Evolutionary conservation across 2,113 vertebrate species (phyloP).

Genomic region (Anoura caudifer): DNA sequence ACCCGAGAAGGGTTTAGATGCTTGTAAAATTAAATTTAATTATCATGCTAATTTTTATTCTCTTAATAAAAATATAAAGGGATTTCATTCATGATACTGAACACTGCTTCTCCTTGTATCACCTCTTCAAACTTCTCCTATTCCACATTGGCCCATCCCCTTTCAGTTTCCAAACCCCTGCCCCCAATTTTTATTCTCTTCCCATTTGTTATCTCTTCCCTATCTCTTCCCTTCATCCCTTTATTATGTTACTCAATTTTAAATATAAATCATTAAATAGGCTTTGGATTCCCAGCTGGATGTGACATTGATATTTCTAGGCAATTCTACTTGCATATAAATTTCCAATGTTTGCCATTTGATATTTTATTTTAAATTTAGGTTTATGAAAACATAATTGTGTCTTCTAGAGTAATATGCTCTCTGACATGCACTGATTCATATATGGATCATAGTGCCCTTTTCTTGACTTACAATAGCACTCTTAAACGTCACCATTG

Average conservation of each 20-base stretch:
- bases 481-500: neutral
- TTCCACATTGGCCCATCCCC: fast-evolving
- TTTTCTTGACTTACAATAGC: neutral
- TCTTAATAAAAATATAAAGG: neutral
- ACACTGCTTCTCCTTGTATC: neutral
- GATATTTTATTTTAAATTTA: neutral
- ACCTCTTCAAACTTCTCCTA: neutral
- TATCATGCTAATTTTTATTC: neutral
- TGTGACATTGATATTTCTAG: neutral
- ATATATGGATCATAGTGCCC: neutral
- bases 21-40: neutral
- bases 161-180: neutral
- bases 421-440: neutral
- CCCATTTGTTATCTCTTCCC: neutral
- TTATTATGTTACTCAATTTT: neutral
- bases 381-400: neutral
- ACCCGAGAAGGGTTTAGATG: neutral
- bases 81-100: neutral
- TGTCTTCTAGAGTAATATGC: neutral
- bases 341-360: neutral
- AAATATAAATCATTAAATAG: neutral
- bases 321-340: neutral
- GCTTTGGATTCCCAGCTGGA: neutral
- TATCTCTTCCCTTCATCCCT: neutral
- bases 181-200: neutral